A percentile compares a stretch with the other conserved stretches of the same genome.
Evolutionary conservation across 2,888 invertebrate genomes (phyloP).

Genomic region (Stomorhina lunata): DNA sequence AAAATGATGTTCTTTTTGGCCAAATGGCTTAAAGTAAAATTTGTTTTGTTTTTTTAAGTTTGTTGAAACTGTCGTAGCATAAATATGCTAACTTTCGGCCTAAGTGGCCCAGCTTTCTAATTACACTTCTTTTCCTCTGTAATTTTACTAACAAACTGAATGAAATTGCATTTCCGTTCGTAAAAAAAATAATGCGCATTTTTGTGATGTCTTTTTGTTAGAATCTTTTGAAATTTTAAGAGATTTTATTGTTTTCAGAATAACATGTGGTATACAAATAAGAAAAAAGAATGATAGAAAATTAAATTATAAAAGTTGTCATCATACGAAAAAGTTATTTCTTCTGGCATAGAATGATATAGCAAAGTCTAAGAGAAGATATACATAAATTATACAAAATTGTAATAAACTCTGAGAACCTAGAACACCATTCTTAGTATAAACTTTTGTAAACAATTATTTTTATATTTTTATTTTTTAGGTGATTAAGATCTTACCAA

Average conservation of each 20-base stretch:
- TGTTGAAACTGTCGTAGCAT: constrained; percentile 28
- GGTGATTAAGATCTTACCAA: too few species aligned
- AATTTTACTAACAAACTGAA: constrained; percentile 62
- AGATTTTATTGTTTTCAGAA: not conserved
- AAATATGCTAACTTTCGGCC: constrained; percentile 40
- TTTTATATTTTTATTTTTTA: too few species aligned
- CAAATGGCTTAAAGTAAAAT: not conserved
- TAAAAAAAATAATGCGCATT: constrained; percentile 51
- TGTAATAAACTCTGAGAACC: too few species aligned
- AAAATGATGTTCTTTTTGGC: not conserved
- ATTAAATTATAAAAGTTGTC: not conserved
- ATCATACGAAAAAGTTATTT: not conserved
- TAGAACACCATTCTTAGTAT: too few species aligned
- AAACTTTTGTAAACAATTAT: too few species aligned
- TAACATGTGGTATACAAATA: not conserved
- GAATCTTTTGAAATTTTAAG: not conserved
- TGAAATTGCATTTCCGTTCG: constrained; percentile 50
- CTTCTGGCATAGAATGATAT: not conserved
- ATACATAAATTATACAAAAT: not conserved
- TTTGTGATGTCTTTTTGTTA: constrained; percentile 13
- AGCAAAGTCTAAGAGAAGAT: not conserved
- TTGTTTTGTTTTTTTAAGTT: constrained; percentile 20
- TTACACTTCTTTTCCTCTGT: constrained; percentile 42
- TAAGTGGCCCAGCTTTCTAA: constrained; percentile 33
- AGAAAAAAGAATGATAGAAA: constrained; percentile 1